Percentiles rank a stretch among this genome's conserved stretches.
phyloP scores from a whole-genome alignment of 2,797 vertebrate genomes.

The Mormyrus proboscirostris region DNA sequence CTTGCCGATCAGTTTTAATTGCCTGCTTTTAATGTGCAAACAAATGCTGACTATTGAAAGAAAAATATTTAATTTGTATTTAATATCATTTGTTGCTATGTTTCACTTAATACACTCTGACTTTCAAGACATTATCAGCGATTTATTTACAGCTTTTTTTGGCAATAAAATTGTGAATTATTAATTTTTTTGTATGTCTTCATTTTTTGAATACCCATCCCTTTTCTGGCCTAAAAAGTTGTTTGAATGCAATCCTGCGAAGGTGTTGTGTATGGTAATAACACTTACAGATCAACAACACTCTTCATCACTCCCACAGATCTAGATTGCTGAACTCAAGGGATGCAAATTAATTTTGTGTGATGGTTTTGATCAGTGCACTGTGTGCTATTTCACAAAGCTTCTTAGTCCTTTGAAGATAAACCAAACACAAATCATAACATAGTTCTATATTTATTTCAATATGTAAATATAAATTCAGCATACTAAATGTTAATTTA shows the following conservation, averaged over 20 bases:
- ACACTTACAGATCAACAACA: conserved; percentile 53
- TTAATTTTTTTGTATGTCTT: not conserved
- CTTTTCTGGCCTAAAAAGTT: not conserved
- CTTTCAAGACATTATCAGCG: not conserved
- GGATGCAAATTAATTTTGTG: conserved; percentile 43
- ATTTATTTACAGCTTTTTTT: not conserved
- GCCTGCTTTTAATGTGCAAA: not conserved
- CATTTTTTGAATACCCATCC: not conserved
- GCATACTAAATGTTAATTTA: not conserved
- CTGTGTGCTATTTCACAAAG: not conserved
- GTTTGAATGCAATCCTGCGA: not conserved
- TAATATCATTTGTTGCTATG: not conserved
- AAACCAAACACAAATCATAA: not conserved
- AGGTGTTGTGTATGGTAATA: conserved; percentile 33
- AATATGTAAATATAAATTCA: not conserved
- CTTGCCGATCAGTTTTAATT: not conserved
- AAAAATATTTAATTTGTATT: not conserved
- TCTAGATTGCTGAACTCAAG: conserved; percentile 30
- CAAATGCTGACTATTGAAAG: not conserved
- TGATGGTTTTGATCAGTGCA: not conserved
- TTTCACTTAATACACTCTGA: not conserved
- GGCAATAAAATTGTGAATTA: not conserved
- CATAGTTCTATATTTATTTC: not conserved
- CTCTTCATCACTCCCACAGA: conserved; percentile 46
- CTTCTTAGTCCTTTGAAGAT: not conserved